Percentiles rank a stretch among this genome's conserved stretches.
Conservation (phyloP, 1,140 invertebrate species). For the Pissodes strobi region DNA sequence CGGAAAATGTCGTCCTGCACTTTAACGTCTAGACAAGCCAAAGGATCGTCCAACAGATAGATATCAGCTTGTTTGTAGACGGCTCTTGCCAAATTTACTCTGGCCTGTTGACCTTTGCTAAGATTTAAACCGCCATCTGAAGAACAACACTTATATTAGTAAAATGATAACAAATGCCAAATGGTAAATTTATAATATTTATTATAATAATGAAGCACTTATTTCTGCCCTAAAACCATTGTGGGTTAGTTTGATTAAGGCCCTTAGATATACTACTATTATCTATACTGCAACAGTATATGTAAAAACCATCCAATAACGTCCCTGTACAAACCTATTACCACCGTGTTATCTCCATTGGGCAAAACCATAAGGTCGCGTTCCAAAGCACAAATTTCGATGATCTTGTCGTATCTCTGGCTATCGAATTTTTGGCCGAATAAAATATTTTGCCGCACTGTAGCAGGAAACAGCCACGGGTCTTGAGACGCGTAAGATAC, state of each 20-base stretch:
- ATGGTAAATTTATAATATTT: too few relatives aligned
- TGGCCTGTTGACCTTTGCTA: constrained; percentile 86
- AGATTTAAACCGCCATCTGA: constrained; percentile 73
- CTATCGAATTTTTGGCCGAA: constrained; percentile 58
- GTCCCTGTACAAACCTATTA: constrained; percentile 86
- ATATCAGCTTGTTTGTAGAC: constrained; percentile 79
- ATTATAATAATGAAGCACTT: too few relatives aligned
- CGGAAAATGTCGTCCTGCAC: constrained; percentile 83
- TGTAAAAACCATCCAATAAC: too few relatives aligned
- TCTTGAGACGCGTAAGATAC: constrained; percentile 80
- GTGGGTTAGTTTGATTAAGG: too few relatives aligned
- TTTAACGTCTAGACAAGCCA: constrained; percentile 81
- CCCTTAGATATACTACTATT: too few relatives aligned
- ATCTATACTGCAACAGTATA: too few relatives aligned
- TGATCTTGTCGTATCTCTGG: constrained; percentile 60
- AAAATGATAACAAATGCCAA: too few relatives aligned
- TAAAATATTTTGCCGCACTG: constrained; percentile 65
- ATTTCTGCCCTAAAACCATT: too few relatives aligned
- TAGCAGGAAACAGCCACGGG: constrained; percentile 73
- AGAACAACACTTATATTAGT: too few relatives aligned
- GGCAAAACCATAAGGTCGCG: constrained; percentile 85
- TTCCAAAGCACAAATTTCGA: constrained; percentile 75
- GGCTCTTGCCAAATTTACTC: constrained; percentile 84
- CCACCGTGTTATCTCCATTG: constrained; percentile 87
- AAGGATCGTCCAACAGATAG: constrained; percentile 80